Evolutionary conservation across 2,888 invertebrate genomes (phyloP).

Genomic region (Lepidocyrtinus sp.): DNA sequence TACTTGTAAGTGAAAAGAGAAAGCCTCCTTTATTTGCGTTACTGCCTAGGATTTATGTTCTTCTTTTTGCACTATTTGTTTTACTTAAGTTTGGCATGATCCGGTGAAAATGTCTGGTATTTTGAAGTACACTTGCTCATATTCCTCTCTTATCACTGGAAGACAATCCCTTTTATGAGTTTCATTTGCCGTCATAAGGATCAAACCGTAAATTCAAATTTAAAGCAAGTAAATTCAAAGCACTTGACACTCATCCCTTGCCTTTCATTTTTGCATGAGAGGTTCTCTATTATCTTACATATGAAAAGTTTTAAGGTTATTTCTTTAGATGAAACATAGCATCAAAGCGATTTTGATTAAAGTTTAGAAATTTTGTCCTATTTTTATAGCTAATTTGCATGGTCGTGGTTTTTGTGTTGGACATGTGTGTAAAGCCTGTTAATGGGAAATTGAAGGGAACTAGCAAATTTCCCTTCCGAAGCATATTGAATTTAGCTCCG

Average conservation of each 20-base stretch:
- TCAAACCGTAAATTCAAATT: not conserved
- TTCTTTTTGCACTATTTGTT: not conserved
- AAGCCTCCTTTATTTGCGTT: not conserved
- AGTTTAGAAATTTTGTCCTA: not conserved
- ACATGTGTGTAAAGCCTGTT: too few relatives aligned
- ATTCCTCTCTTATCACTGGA: not conserved
- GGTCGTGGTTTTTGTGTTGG: too few relatives aligned
- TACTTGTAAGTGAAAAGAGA: conserved; percentile 77
- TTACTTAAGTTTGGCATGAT: not conserved
- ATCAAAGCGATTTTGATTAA: not conserved
- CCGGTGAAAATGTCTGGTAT: not conserved
- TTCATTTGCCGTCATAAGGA: not conserved
- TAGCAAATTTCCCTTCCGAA: too few relatives aligned
- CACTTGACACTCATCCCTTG: not conserved
- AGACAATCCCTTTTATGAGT: not conserved
- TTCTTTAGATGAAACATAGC: not conserved
- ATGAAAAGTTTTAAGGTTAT: not conserved
- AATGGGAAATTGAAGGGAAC: too few relatives aligned
- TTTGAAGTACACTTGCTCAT: not conserved
- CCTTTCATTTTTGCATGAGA: not conserved
- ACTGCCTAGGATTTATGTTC: not conserved
- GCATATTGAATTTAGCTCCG: too few relatives aligned
- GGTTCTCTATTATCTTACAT: not conserved
- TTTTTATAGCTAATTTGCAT: not conserved
- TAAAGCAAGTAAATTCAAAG: not conserved